Percentiles rank a stretch among this genome's conserved stretches.
These are phyloP conservation scores for Periparus ater DNA, from an alignment of 2,797 vertebrate genomes.

Conservation along the genomic window DNA sequence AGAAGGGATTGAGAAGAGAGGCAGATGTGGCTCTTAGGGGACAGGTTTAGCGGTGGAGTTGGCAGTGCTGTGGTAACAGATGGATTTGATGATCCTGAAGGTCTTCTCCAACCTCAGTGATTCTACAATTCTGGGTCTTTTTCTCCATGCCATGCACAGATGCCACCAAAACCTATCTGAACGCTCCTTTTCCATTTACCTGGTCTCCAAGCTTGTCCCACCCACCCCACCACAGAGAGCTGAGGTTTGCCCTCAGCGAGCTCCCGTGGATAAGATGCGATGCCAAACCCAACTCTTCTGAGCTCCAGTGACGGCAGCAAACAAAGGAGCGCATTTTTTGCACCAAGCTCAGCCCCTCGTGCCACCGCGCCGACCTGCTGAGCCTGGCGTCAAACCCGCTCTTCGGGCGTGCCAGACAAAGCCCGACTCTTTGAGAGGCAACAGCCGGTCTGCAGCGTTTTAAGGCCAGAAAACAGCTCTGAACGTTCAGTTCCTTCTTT, in stretches of 20 bases:
- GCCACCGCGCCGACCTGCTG: background rate
- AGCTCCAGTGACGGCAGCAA: rapidly evolving
- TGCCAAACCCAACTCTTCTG: background rate
- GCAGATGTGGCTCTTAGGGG: background rate
- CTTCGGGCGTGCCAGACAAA: background rate
- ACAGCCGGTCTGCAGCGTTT: constrained; percentile 27
- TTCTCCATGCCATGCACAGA: background rate
- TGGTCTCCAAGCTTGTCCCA: background rate
- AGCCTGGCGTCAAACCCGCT: background rate
- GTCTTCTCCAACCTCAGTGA: background rate
- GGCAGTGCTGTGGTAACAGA: background rate
- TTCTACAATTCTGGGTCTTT: background rate
- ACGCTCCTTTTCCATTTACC: background rate
- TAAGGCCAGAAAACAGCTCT: constrained; percentile 54
- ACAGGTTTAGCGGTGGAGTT: background rate
- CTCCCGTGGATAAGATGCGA: rapidly evolving
- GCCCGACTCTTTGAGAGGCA: constrained; percentile 8
- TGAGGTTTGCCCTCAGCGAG: background rate
- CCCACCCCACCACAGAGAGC: background rate
- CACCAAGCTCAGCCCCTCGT: background rate
- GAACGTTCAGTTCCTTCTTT: constrained; percentile 65
- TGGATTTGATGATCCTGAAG: background rate
- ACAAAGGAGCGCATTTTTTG: background rate
- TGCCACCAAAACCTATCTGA: background rate
- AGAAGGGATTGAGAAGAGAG: background rate